phyloP scores from a whole-genome alignment of 2,113 vertebrate genomes.

The Neolamprologus kungweensis region DNA sequence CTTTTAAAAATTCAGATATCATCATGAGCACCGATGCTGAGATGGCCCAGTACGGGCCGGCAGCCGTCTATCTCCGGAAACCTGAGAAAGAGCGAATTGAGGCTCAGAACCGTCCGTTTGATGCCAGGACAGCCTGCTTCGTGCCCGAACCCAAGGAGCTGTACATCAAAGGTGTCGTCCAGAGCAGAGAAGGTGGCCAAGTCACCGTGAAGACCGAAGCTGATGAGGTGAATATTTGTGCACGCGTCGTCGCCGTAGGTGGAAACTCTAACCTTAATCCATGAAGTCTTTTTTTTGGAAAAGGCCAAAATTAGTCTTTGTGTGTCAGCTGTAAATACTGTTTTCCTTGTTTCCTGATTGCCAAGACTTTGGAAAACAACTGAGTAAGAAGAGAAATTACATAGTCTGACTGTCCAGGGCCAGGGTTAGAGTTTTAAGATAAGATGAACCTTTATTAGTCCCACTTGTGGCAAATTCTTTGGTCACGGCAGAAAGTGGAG shows the following conservation, averaged over 20 bases:
- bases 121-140: constrained; percentile 78
- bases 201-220: constrained; percentile 75
- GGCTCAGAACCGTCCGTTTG: constrained; percentile 80
- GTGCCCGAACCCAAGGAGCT: constrained; percentile 74
- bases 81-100: constrained; percentile 76
- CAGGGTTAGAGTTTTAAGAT: not conserved
- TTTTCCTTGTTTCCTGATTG: not conserved
- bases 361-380: not conserved
- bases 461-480: fast-evolving
- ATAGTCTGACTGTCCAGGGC: fast-evolving
- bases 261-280: fast-evolving
- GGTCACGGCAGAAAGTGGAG: not conserved
- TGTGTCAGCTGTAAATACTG: fast-evolving
- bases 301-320: not conserved
- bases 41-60: constrained; percentile 75
- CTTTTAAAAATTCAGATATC: constrained; percentile 20
- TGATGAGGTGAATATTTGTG: constrained; percentile 55
- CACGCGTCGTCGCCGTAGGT: fast-evolving
- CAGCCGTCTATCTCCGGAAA: constrained; percentile 73
- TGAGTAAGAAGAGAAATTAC: not conserved
- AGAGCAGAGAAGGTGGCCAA: constrained; percentile 67
- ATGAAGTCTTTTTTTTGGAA: not conserved
- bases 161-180: constrained; percentile 75
- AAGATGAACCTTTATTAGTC: not conserved
- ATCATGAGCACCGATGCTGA: constrained; percentile 70